Base-by-base conservation (phyloP, 2,888 invertebrate species). In the Carterocephalus palaemon region DNA sequence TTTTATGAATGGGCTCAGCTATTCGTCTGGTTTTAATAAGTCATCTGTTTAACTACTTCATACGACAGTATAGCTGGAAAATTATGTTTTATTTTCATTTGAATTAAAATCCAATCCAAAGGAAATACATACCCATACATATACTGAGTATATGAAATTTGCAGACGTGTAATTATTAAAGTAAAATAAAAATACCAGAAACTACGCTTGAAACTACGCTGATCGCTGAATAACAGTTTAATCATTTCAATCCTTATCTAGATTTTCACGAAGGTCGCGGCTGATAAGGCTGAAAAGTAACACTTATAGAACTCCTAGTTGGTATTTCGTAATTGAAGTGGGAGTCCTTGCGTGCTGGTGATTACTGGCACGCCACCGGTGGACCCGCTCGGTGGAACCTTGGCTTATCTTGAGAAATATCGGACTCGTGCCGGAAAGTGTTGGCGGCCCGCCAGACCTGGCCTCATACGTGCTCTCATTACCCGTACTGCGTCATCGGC, bases 381-480 rank as follows among this genome's bases (percentile, higher is more conserved):
- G 62, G 53, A 57, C 53, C 54, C 56, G 47, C 48, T 51, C 54
- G 56, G 53, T 49, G 52, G 57, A 59, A 59, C 60, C 59, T 60
- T 66, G 64, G 60, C 59, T 75, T 78, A 82, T 82, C 79, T 78
- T 65, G 64, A 56, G 64, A 75, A 75, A 75, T 67, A 76, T 82
- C 72, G 63, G 61, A 67, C 63, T 71, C 70, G 67, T 69, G 64
- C 62, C 68, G 66, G 72, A 74, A 75, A 75, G 63, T 62, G 64
- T 70, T 83, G 83, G 82, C 68, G 51, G 51, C 48, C 46, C 53
- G 81, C 81, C 81, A 83, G 67, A 47, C 57, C 53, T 60, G 51
- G 46, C 60, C 24, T 46, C 38, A 38, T 46, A 46, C 46, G 39
- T 46, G 48, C 51, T 59, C 56, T 59, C 60, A 60, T 59, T 51